Evolutionary conservation across 2,888 invertebrate species (phyloP).

Genomic region (Campopleginae sp.): DNA sequence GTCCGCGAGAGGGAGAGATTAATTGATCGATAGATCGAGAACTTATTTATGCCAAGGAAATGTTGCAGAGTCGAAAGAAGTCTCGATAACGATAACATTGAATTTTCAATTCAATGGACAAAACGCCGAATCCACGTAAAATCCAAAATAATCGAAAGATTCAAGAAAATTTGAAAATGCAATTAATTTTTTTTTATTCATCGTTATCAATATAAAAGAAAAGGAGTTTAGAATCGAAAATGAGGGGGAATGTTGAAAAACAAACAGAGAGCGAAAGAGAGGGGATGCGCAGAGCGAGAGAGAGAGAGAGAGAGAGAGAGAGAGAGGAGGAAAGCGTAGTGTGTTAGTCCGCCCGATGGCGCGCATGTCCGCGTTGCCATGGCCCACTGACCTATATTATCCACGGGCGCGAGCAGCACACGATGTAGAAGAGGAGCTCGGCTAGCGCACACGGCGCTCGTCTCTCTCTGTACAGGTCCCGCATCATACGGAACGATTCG

Average conservation of each 20-base stretch:
- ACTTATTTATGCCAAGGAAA: neutral
- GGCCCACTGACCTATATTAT: slow-evolving; percentile 84
- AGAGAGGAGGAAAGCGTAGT: slow-evolving; percentile 36
- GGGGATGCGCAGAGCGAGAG: too few species aligned
- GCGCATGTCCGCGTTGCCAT: slow-evolving; percentile 83
- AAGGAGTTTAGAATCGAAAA: neutral
- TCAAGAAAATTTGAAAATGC: neutral
- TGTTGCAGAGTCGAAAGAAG: neutral
- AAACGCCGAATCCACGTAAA: neutral
- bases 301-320: slow-evolving; percentile 6
- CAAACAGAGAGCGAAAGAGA: slow-evolving; percentile 26
- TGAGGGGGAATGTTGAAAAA: slow-evolving; percentile 1
- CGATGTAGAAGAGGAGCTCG: slow-evolving; percentile 74
- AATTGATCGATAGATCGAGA: neutral
- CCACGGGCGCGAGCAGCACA: slow-evolving; percentile 67
- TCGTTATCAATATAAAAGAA: neutral
- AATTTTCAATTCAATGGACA: neutral
- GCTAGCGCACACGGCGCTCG: slow-evolving; percentile 68
- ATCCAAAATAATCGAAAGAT: neutral
- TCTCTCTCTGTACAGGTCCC: slow-evolving; percentile 78
- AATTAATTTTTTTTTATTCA: neutral
- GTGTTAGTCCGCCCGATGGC: slow-evolving; percentile 69
- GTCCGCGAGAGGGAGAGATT: neutral
- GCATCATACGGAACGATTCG: slow-evolving; percentile 75
- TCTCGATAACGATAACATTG: neutral